These are phyloP conservation scores for Troglohyphantes excavatus DNA, from an alignment of 2,888 invertebrate species.

Conservation along the genomic window DNA sequence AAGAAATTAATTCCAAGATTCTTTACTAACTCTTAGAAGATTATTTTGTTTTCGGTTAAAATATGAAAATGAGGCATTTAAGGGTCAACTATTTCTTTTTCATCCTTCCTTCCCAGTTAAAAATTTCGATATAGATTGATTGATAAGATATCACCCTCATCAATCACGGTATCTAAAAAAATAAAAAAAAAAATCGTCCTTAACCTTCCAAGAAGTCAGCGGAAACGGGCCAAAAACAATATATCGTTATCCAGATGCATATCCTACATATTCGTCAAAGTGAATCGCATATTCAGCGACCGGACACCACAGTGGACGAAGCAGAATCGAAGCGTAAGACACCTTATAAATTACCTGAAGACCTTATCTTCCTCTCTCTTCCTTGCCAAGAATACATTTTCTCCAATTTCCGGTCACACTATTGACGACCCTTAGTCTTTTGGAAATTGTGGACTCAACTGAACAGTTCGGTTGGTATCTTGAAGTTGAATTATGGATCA, in stretches of 20 bases:
- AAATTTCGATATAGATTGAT: not conserved
- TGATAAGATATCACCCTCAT: not conserved
- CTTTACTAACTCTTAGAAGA: too few relatives aligned
- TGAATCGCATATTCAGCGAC: constrained; percentile 1
- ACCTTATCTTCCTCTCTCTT: constrained; percentile 29
- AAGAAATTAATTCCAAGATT: too few relatives aligned
- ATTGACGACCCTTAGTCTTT: constrained; percentile 2
- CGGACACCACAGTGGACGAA: constrained; percentile 31
- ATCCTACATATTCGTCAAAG: not conserved
- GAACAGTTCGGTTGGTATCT: not conserved
- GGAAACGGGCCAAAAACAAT: constrained; percentile 45
- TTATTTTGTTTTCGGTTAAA: too few relatives aligned
- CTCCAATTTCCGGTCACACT: constrained; percentile 39
- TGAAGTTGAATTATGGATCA: not conserved
- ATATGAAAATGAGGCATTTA: too few relatives aligned
- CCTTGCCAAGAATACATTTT: constrained; percentile 34
- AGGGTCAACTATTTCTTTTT: too few relatives aligned
- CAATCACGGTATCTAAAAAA: not conserved
- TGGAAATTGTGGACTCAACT: not conserved
- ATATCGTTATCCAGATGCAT: constrained; percentile 51
- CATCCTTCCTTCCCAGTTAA: not conserved
- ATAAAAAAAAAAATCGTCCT: not conserved
- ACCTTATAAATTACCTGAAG: constrained; percentile 22
- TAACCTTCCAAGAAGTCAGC: constrained; percentile 10
- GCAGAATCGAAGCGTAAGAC: constrained; percentile 36